Evolutionary conservation across 2,888 invertebrate species (phyloP).

Genomic region (Tuta absoluta): DNA sequence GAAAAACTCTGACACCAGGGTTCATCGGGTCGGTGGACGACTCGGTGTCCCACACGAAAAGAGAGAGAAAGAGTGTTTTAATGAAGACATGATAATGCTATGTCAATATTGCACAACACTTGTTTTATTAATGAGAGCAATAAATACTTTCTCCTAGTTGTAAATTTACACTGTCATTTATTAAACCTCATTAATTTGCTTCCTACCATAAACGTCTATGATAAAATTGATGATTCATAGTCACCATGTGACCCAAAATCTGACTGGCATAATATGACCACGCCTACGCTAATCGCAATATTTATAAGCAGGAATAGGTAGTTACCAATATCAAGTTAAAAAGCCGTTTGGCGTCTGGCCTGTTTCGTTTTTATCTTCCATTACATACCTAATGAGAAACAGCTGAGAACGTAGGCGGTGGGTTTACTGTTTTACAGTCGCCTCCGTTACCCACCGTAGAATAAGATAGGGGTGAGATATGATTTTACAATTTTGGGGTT

Average conservation of each 20-base stretch:
- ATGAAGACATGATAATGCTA: background rate
- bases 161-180: background rate
- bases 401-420: too few relatives aligned
- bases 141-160: background rate
- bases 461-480: too few relatives aligned
- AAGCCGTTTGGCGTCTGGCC: background rate
- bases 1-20: too few relatives aligned
- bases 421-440: too few relatives aligned
- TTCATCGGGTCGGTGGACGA: too few relatives aligned
- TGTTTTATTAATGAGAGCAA: background rate
- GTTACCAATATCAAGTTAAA: conserved; percentile 7
- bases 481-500: too few relatives aligned
- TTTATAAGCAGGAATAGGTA: background rate
- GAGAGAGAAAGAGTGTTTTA: too few relatives aligned
- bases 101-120: background rate
- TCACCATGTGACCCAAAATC: conserved; percentile 12
- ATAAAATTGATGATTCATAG: conserved; percentile 18
- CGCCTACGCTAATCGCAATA: conserved; percentile 13
- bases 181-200: background rate
- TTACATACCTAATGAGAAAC: background rate
- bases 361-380: background rate
- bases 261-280: conserved; percentile 6
- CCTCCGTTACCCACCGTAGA: too few relatives aligned
- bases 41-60: too few relatives aligned
- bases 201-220: conserved; percentile 15